Percentiles rank a stretch among this genome's conserved stretches.
Conservation (phyloP, 2,113 vertebrate genomes). For the Accipiter cooperii region DNA sequence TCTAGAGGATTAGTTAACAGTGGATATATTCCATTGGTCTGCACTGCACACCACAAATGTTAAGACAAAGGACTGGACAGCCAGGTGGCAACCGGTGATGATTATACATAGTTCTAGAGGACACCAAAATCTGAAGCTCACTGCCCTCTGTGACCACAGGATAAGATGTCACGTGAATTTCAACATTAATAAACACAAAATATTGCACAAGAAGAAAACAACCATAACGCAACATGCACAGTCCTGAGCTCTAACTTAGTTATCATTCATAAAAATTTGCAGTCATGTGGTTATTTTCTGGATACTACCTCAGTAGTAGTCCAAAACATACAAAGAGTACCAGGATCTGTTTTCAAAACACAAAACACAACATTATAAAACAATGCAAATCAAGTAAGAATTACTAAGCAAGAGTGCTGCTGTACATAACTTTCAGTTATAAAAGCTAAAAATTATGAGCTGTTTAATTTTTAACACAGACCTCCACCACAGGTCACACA, state of each 20-base stretch:
- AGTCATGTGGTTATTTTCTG: not conserved
- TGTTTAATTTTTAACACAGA: not conserved
- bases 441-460: not conserved
- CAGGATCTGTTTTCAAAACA: not conserved
- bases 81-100: not conserved
- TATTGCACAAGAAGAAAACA: not conserved
- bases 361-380: not conserved
- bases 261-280: not conserved
- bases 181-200: not conserved
- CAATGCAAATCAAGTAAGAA: not conserved
- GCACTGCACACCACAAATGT: not conserved
- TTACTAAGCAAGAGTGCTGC: not conserved
- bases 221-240: fast-evolving
- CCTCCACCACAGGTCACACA: not conserved
- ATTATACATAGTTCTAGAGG: not conserved
- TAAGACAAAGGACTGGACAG: not conserved
- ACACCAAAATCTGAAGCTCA: not conserved
- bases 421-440: not conserved
- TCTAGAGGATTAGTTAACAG: not conserved
- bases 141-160: not conserved
- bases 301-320: not conserved
- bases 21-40: not conserved
- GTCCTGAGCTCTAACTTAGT: not conserved
- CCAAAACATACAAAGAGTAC: not conserved
- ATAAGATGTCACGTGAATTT: not conserved